Percentiles rank a stretch among this genome's conserved stretches.
These are phyloP conservation scores for Albula glossodonta DNA, from an alignment of 2,113 vertebrate genomes.

Conservation along the genomic window DNA sequence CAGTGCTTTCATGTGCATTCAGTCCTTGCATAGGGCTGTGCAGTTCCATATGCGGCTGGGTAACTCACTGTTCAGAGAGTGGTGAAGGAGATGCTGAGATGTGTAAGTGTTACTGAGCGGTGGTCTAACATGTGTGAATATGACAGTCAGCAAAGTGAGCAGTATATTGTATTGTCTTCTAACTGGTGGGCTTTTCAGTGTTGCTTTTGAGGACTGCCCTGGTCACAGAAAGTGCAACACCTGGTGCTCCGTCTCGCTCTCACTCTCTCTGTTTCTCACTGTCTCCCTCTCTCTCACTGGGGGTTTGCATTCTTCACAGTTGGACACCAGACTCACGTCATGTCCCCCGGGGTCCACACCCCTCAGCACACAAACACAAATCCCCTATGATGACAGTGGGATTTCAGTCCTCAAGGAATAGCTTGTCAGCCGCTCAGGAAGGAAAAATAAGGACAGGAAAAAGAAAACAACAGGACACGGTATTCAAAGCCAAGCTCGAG, in stretches of 20 bases:
- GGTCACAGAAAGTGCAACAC: conserved; percentile 8
- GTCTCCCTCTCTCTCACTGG: neutral
- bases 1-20: neutral
- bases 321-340: conserved; percentile 47
- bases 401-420: conserved; percentile 62
- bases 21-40: neutral
- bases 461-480: conserved; percentile 45
- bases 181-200: neutral
- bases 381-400: conserved; percentile 45
- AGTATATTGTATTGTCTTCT: neutral
- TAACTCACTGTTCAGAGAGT: too few relatives aligned
- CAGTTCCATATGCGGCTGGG: too few relatives aligned
- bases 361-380: conserved; percentile 61
- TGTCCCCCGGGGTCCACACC: conserved; percentile 50
- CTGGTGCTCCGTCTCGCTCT: conserved; percentile 1
- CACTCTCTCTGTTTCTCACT: neutral
- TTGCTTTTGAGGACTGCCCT: neutral
- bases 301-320: conserved; percentile 31
- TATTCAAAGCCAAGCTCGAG: conserved; percentile 38
- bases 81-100: neutral
- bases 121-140: neutral
- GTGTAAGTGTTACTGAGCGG: neutral
- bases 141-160: neutral
- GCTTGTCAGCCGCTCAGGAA: conserved; percentile 56
- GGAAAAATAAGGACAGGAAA: conserved; percentile 63